Conservation (phyloP, 2,888 invertebrate species). For the Heteropelma amictum region DNA sequence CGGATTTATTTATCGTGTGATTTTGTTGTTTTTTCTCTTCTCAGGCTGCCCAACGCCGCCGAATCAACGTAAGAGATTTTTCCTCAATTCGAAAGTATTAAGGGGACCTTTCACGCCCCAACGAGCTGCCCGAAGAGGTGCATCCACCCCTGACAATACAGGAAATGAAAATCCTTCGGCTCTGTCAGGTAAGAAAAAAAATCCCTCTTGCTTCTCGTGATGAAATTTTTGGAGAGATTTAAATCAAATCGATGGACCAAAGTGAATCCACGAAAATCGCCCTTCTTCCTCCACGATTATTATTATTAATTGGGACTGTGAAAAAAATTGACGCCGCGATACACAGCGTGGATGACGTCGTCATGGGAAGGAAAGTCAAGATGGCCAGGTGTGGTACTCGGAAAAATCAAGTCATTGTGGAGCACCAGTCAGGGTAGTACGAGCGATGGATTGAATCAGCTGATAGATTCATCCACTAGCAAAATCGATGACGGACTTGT, state of each 20-base stretch:
- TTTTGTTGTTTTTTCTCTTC: conserved; percentile 33
- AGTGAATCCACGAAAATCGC: not conserved
- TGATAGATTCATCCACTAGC: conserved; percentile 76
- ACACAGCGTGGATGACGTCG: conserved; percentile 76
- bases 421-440: conserved; percentile 86
- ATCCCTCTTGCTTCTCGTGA: not conserved
- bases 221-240: not conserved
- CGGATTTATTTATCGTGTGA: not conserved
- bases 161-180: conserved; percentile 83
- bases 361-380: conserved; percentile 80
- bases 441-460: conserved; percentile 88
- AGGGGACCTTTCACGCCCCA: conserved; percentile 85
- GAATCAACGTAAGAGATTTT: conserved; percentile 87
- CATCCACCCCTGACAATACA: conserved; percentile 70
- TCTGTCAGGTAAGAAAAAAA: conserved; percentile 82
- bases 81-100: conserved; percentile 89
- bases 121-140: conserved; percentile 70
- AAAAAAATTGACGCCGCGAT: conserved; percentile 57
- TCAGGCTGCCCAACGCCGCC: conserved; percentile 88
- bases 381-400: conserved; percentile 90
- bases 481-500: conserved; percentile 81
- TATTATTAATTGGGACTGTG: conserved; percentile 12
- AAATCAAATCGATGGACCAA: not conserved
- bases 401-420: conserved; percentile 94
- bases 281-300: conserved; percentile 17